Evolutionary conservation across 2,113 vertebrate species (phyloP).

Genomic region (Bothrops jararaca): DNA sequence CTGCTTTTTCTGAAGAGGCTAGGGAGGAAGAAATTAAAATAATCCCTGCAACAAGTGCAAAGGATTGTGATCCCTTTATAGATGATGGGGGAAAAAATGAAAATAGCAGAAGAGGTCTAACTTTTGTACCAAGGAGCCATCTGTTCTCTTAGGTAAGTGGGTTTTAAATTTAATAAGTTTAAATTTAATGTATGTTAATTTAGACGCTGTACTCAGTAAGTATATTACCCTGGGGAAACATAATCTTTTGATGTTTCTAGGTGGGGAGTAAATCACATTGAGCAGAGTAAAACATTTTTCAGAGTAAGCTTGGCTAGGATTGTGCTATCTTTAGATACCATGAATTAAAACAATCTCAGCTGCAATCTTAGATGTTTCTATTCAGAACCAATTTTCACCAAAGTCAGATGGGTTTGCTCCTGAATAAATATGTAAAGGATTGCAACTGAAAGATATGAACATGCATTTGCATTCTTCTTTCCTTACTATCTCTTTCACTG

Average conservation of each 20-base stretch:
- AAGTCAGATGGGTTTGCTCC: not conserved
- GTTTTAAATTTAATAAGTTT: not conserved
- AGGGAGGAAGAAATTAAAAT: slow-evolving; percentile 58
- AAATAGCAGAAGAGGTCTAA: slow-evolving; percentile 23
- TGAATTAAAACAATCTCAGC: not conserved
- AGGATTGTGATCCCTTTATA: slow-evolving; percentile 37
- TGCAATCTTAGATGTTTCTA: not conserved
- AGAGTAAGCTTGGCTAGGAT: not conserved
- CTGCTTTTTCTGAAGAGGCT: slow-evolving; percentile 47
- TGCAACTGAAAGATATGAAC: not conserved
- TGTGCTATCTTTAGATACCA: not conserved
- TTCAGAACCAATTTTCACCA: not conserved
- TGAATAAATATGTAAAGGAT: not conserved
- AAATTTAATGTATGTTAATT: not conserved
- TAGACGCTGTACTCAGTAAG: not conserved
- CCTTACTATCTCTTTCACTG: not conserved
- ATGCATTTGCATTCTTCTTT: not conserved
- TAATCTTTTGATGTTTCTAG: not conserved
- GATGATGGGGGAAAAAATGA: slow-evolving; percentile 26
- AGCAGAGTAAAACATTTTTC: not conserved
- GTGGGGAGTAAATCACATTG: not conserved
- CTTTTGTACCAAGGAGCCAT: not conserved
- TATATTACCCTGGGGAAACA: not conserved
- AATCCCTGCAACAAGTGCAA: slow-evolving; percentile 48
- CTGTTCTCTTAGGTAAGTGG: not conserved